Conservation (phyloP, 1,140 invertebrate species). For the Lepidurus apus region DNA sequence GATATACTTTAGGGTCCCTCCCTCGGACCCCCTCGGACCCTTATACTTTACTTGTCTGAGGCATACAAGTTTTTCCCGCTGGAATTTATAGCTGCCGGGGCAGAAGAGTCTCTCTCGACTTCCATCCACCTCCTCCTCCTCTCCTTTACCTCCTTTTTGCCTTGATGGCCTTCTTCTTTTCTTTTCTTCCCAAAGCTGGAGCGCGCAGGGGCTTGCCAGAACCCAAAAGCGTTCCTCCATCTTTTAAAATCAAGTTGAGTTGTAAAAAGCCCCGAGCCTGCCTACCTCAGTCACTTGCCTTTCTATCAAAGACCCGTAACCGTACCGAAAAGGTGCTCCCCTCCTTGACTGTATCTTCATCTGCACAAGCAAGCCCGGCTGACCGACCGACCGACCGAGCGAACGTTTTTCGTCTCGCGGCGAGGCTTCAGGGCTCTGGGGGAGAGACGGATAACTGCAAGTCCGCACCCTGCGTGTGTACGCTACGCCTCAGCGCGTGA, state of each 20-base stretch:
- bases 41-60: not conserved
- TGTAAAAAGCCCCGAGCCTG: slow-evolving; percentile 17
- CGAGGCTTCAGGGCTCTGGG: not conserved
- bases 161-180: slow-evolving; percentile 11
- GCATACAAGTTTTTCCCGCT: slow-evolving; percentile 14
- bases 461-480: slow-evolving; percentile 13
- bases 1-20: not conserved
- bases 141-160: not conserved
- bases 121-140: not conserved
- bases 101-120: slow-evolving; percentile 1
- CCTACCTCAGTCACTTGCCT: slow-evolving; percentile 17
- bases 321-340: slow-evolving; percentile 16
- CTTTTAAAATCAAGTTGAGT: slow-evolving; percentile 6
- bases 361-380: not conserved
- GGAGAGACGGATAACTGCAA: not conserved
- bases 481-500: slow-evolving; percentile 13
- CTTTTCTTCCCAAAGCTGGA: not conserved
- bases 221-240: not conserved
- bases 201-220: not conserved
- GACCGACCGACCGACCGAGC: not conserved
- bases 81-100: slow-evolving; percentile 20
- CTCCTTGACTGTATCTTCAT: not conserved
- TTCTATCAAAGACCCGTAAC: slow-evolving; percentile 19
- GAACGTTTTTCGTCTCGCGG: not conserved
- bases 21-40: not conserved